phyloP scores from a whole-genome alignment of 2,888 invertebrate genomes.

The Xanthia icteritia region DNA sequence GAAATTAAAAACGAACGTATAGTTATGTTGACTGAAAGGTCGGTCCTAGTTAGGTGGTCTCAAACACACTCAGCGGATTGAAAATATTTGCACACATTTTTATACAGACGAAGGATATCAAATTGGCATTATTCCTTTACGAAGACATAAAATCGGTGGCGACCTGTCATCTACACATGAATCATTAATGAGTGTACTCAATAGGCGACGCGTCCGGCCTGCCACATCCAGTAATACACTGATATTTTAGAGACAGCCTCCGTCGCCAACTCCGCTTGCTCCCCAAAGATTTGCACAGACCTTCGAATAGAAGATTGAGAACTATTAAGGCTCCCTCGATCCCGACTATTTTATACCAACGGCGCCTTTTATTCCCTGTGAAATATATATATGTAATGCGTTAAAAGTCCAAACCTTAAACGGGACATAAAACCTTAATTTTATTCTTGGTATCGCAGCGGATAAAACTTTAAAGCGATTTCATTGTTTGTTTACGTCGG shows the following conservation, averaged over 20 bases:
- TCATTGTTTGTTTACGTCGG: conserved; percentile 58
- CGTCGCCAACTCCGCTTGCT: conserved; percentile 56
- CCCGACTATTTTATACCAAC: conserved; percentile 71
- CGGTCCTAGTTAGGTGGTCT: conserved; percentile 8
- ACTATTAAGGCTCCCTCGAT: conserved; percentile 76
- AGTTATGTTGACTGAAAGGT: conserved; percentile 24
- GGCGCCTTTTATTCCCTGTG: conserved; percentile 66
- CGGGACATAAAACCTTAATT: conserved; percentile 65
- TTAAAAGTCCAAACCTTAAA: conserved; percentile 66
- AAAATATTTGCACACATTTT: conserved; percentile 46
- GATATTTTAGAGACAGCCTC: conserved; percentile 66
- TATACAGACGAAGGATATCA: conserved; percentile 23
- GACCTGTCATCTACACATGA: conserved; percentile 67
- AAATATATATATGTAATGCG: conserved; percentile 67
- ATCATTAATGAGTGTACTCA: conserved; percentile 67
- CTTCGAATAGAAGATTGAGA: conserved; percentile 77
- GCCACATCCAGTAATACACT: conserved; percentile 64
- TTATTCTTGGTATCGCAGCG: conserved; percentile 49
- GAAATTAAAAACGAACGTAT: conserved; percentile 20
- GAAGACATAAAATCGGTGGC: conserved; percentile 53
- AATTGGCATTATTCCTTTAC: conserved; percentile 49
- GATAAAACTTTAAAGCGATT: conserved; percentile 60
- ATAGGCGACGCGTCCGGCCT: conserved; percentile 53
- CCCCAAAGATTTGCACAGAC: conserved; percentile 75
- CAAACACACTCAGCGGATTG: conserved; percentile 15